phyloP scores from a whole-genome alignment of 1,140 invertebrate species.

The Colletes gigas region DNA sequence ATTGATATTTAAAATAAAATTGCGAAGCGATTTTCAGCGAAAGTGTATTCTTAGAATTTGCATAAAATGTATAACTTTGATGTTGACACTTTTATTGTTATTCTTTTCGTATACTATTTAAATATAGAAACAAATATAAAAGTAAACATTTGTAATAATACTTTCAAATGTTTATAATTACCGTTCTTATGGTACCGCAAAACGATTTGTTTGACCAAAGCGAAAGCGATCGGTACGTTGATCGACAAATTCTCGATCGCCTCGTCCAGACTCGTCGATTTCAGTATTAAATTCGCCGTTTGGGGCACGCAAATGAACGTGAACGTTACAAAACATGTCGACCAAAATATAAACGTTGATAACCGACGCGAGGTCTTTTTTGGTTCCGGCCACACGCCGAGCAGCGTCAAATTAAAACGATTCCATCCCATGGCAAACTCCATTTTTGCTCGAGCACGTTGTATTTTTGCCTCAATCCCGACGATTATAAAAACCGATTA shows the following conservation, averaged over 20 bases:
- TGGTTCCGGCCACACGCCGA: conserved; percentile 48
- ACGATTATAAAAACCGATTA: not conserved
- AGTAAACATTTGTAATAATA: not conserved
- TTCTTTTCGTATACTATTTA: too few species aligned
- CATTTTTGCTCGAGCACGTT: conserved; percentile 10
- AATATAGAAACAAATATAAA: not conserved
- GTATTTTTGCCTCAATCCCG: too few species aligned
- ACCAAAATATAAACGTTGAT: conserved; percentile 27
- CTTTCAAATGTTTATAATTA: not conserved
- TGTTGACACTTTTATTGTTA: too few species aligned
- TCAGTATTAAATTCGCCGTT: conserved; percentile 21
- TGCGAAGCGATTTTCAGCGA: too few species aligned
- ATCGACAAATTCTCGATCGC: conserved; percentile 40
- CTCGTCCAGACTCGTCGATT: conserved; percentile 13
- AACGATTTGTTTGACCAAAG: conserved; percentile 23
- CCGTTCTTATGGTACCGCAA: conserved; percentile 22
- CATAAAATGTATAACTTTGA: too few species aligned
- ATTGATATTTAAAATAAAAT: too few species aligned
- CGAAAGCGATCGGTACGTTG: conserved; percentile 40
- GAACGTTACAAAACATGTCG: not conserved
- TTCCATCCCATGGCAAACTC: conserved; percentile 42
- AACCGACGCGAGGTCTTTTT: not conserved
- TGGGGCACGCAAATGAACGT: conserved; percentile 29
- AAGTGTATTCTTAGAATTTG: too few species aligned
- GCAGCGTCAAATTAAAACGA: conserved; percentile 23